Conservation (phyloP, 2,888 invertebrate genomes). For the Aphodius sticticus region DNA sequence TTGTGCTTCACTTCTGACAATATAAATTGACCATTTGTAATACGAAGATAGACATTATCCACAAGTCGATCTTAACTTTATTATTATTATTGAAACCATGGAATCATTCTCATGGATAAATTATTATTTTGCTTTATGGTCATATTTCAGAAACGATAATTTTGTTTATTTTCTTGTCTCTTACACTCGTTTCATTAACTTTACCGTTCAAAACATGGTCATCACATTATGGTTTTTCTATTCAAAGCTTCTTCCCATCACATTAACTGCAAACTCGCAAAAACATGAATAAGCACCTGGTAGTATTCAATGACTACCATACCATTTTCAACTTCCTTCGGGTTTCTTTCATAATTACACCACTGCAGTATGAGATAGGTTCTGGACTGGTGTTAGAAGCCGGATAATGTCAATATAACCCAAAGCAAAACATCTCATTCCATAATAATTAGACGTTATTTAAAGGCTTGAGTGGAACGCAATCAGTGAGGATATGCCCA, state of each 20-base stretch:
- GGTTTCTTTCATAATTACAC: neutral
- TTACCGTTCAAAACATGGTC: too few species aligned
- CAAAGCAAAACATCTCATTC: neutral
- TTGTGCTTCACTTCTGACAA: too few species aligned
- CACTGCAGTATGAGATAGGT: neutral
- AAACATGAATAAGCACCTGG: neutral
- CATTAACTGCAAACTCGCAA: neutral
- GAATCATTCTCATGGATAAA: too few species aligned
- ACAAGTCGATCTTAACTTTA: too few species aligned
- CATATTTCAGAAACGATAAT: too few species aligned
- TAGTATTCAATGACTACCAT: neutral
- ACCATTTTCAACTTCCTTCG: neutral
- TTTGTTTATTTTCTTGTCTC: too few species aligned
- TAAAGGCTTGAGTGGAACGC: neutral
- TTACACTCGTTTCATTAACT: too few species aligned
- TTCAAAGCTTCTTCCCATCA: neutral
- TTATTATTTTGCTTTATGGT: too few species aligned
- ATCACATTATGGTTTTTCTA: too few species aligned
- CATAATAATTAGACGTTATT: neutral
- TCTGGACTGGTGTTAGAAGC: neutral
- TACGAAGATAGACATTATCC: too few species aligned
- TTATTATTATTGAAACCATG: too few species aligned
- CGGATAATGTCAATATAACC: neutral
- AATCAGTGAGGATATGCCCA: neutral
- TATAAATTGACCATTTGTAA: too few species aligned